phyloP scores from a whole-genome alignment of 2,888 invertebrate genomes.

The Pheosia gnoma region DNA sequence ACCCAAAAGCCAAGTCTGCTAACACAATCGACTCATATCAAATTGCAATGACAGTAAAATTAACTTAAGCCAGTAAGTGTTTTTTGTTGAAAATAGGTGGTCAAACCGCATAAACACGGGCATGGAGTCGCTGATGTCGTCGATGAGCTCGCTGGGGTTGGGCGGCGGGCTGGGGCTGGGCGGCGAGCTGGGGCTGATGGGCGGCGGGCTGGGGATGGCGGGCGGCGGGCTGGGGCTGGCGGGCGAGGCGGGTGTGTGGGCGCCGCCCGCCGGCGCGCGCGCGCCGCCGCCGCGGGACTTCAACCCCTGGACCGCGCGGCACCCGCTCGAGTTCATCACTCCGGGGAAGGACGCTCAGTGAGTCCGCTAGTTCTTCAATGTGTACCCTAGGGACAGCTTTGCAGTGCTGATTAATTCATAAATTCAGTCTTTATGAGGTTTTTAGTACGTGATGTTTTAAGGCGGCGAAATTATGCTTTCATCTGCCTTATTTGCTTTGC shows the following conservation, averaged over 20 bases:
- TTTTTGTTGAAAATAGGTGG: conserved; percentile 43
- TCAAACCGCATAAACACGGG: conserved; percentile 50
- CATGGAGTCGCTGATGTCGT: conserved; percentile 56
- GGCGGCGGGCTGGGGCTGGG: conserved; percentile 41
- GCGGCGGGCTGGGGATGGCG: conserved; percentile 13
- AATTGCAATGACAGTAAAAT: too few species aligned
- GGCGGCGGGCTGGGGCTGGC: conserved; percentile 45
- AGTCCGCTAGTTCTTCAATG: conserved; percentile 33
- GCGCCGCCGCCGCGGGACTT: conserved; percentile 51
- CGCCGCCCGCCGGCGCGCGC: conserved; percentile 8
- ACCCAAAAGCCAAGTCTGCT: too few species aligned
- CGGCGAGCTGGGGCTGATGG: conserved; percentile 37
- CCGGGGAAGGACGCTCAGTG: conserved; percentile 55
- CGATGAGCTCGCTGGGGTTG: conserved; percentile 54
- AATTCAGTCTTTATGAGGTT: conserved; percentile 6
- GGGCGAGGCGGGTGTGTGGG: conserved; percentile 46
- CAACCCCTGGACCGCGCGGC: conserved; percentile 75
- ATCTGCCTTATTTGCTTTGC: too few species aligned
- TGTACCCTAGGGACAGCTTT: conserved; percentile 26
- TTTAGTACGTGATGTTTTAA: not conserved
- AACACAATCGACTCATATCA: too few species aligned
- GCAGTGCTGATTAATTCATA: conserved; percentile 11
- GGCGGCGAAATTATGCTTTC: not conserved
- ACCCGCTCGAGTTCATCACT: conserved; percentile 69
- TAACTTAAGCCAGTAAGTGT: too few species aligned